phyloP scores from a whole-genome alignment of 2,888 invertebrate species.

The Yponomeuta malinellus region DNA sequence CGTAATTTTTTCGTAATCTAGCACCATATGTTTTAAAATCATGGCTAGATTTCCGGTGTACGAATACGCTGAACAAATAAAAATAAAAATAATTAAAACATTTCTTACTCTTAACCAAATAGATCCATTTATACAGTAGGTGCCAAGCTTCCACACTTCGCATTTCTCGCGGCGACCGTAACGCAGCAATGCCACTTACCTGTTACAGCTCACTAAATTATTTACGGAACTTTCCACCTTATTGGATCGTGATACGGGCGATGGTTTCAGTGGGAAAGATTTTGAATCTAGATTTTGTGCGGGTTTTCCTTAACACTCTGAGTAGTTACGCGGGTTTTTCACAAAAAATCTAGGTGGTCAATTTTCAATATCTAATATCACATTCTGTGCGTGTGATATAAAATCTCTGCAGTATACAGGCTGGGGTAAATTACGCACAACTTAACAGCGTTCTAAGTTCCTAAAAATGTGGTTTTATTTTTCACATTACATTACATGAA shows the following conservation, averaged over 20 bases:
- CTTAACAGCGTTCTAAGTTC: too few relatives aligned
- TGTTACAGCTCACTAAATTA: conserved; percentile 70
- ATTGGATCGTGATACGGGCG: conserved; percentile 63
- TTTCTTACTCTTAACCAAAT: too few relatives aligned
- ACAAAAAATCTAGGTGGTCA: not conserved
- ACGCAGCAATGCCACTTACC: conserved; percentile 66
- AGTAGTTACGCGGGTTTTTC: not conserved
- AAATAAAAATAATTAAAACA: too few relatives aligned
- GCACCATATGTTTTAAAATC: too few relatives aligned
- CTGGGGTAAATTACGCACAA: too few relatives aligned
- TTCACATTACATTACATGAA: too few relatives aligned
- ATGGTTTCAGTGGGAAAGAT: conserved; percentile 1
- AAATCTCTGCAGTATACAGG: not conserved
- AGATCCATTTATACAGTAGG: conserved; percentile 25
- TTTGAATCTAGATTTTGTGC: conserved; percentile 5
- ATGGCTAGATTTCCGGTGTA: too few relatives aligned
- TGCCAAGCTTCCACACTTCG: conserved; percentile 36
- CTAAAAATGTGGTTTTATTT: too few relatives aligned
- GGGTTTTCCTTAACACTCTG: not conserved
- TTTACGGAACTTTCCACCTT: conserved; percentile 68
- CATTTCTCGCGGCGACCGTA: conserved; percentile 54
- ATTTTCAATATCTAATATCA: not conserved
- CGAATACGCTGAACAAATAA: too few relatives aligned
- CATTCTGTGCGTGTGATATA: not conserved
- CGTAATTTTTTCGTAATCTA: too few relatives aligned